phyloP scores from a whole-genome alignment of 2,797 vertebrate species.

The Pseudochirops cupreus region DNA sequence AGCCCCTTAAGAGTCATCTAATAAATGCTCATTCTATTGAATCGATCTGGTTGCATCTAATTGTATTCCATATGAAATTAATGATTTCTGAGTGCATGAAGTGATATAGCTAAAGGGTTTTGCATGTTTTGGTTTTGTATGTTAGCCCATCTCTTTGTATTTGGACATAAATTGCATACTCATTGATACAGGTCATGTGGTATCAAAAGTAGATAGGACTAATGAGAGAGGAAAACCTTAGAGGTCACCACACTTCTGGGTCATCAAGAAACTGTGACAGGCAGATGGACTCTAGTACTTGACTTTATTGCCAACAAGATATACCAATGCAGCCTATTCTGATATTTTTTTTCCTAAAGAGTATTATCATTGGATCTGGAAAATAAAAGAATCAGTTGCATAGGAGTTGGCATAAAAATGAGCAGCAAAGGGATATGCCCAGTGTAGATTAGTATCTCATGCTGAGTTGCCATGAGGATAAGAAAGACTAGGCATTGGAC shows the following conservation, averaged over 20 bases:
- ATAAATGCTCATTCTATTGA: background rate
- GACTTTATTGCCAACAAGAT: background rate
- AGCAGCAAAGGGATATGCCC: accelerated
- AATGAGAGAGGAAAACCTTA: background rate
- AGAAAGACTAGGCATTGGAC: accelerated
- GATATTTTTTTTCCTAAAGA: background rate
- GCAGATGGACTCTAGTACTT: background rate
- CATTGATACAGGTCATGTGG: background rate
- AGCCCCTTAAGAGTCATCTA: background rate
- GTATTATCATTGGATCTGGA: background rate
- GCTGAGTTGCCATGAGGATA: background rate
- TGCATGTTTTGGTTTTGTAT: background rate
- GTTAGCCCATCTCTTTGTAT: background rate
- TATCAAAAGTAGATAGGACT: background rate
- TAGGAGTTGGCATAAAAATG: accelerated
- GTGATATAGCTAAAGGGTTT: background rate
- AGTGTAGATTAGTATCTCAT: accelerated
- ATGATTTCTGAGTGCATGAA: background rate
- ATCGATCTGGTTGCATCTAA: background rate
- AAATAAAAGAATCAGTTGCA: background rate
- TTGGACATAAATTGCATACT: background rate
- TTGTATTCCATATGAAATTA: background rate
- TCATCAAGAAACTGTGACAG: background rate
- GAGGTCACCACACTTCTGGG: background rate
- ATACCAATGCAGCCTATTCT: background rate